Percentiles rank a stretch among this genome's conserved stretches.
Evolutionary conservation across 2,113 vertebrate species (phyloP).

Genomic region (Lates calcarifer): DNA sequence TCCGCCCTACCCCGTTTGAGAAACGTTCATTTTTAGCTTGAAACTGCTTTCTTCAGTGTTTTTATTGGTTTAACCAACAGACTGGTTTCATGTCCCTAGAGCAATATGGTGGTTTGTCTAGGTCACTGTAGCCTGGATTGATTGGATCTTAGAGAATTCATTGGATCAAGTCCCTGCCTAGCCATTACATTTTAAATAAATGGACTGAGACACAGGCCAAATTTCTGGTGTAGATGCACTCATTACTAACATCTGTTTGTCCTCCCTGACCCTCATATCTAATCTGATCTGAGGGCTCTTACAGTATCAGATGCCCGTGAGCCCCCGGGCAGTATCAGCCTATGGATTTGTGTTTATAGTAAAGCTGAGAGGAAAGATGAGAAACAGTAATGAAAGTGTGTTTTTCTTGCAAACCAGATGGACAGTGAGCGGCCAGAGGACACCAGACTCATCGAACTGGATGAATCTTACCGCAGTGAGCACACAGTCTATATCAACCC

Average conservation of each 20-base stretch:
- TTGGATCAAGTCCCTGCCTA: constrained; percentile 45
- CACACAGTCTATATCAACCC: constrained; percentile 98
- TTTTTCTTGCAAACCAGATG: constrained; percentile 83
- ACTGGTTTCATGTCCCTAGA: constrained; percentile 51
- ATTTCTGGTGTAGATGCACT: constrained; percentile 29
- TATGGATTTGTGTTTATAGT: constrained; percentile 23
- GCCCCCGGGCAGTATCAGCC: background rate
- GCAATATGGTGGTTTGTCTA: constrained; percentile 64
- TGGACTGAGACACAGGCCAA: background rate
- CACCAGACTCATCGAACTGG: constrained; percentile 93
- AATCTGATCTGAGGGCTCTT: constrained; percentile 36
- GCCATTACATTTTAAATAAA: constrained; percentile 45
- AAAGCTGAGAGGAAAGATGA: constrained; percentile 1
- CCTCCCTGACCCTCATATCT: constrained; percentile 41
- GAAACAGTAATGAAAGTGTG: constrained; percentile 43
- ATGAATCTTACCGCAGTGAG: constrained; percentile 96
- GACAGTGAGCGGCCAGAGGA: constrained; percentile 93
- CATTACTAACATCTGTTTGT: constrained; percentile 43
- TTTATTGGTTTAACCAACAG: too few species aligned
- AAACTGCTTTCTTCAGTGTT: too few species aligned
- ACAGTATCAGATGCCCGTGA: constrained; percentile 1
- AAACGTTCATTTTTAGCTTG: too few species aligned
- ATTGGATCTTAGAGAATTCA: constrained; percentile 49
- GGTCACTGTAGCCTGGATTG: constrained; percentile 72
- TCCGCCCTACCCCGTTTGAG: too few species aligned